Percentiles rank a stretch among this genome's conserved stretches.
phyloP scores from a whole-genome alignment of 2,113 vertebrate species.

The Chitala chitala region DNA sequence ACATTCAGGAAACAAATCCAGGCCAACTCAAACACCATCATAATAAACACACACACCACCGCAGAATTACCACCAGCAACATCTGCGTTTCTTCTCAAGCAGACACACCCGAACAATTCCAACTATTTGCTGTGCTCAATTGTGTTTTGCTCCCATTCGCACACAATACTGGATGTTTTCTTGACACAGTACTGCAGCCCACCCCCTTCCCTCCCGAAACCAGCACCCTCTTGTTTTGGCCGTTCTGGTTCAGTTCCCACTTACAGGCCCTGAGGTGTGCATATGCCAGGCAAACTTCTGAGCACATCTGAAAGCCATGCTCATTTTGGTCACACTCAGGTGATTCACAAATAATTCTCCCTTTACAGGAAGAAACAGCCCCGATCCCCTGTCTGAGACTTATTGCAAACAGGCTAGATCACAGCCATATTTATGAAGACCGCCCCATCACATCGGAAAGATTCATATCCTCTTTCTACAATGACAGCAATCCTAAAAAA shows the following conservation, averaged over 20 bases:
- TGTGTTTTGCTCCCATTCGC: background rate
- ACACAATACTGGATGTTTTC: background rate
- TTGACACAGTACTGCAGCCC: slow-evolving; percentile 16
- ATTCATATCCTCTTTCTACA: too few relatives aligned
- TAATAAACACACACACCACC: background rate
- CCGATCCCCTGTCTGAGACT: slow-evolving; percentile 52
- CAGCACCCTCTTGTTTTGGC: slow-evolving; percentile 5
- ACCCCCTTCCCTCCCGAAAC: background rate
- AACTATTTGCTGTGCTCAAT: background rate
- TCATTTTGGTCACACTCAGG: slow-evolving; percentile 41
- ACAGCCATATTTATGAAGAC: slow-evolving; percentile 49
- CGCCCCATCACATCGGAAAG: too few relatives aligned
- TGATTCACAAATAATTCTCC: slow-evolving; percentile 40
- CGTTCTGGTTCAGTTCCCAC: slow-evolving; percentile 21
- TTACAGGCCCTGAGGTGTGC: slow-evolving; percentile 34
- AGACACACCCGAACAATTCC: background rate
- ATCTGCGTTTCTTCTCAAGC: background rate
- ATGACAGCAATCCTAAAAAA: too few relatives aligned
- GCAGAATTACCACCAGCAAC: background rate
- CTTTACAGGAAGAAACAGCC: slow-evolving; percentile 49
- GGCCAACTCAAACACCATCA: too few relatives aligned
- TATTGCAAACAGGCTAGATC: slow-evolving; percentile 45
- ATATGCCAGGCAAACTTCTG: slow-evolving; percentile 46
- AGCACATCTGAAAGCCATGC: slow-evolving; percentile 15
- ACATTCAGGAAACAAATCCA: background rate